Conservation (phyloP, 1,140 invertebrate species). For the Lasioglossum albipes region DNA sequence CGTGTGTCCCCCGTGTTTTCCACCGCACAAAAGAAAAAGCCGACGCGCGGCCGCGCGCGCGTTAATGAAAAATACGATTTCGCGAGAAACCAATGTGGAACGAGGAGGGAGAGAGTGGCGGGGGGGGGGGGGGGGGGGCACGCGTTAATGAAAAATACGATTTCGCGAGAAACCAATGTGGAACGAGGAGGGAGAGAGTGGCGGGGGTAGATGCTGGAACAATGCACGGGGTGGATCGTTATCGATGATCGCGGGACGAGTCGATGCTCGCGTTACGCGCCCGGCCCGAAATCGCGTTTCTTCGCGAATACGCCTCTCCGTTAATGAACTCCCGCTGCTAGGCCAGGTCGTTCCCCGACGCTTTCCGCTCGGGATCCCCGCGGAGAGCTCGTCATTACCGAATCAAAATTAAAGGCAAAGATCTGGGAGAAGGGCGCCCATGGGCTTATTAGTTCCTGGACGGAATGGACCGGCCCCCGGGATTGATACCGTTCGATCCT, state of each 20-base stretch:
- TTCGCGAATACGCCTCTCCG: constrained; percentile 33
- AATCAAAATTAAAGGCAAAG: constrained; percentile 68
- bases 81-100: too few relatives aligned
- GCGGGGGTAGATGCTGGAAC: too few relatives aligned
- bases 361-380: constrained; percentile 47
- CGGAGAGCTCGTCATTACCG: constrained; percentile 65
- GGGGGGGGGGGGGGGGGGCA: too few relatives aligned
- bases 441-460: constrained; percentile 62
- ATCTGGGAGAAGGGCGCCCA: constrained; percentile 44
- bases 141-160: constrained; percentile 25
- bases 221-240: too few relatives aligned
- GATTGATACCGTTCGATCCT: constrained; percentile 18
- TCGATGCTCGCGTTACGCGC: background rate
- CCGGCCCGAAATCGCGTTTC: constrained; percentile 31
- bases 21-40: too few relatives aligned
- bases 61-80: constrained; percentile 24
- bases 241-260: background rate
- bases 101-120: too few relatives aligned
- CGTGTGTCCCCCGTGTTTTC: too few relatives aligned
- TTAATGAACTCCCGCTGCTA: constrained; percentile 68
- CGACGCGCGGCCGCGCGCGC: background rate
- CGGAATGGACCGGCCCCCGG: constrained; percentile 25
- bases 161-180: too few relatives aligned
- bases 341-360: constrained; percentile 51
- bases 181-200: too few relatives aligned